phyloP scores from a whole-genome alignment of 1,140 invertebrate species.

The Meloidogyne chitwoodi region DNA sequence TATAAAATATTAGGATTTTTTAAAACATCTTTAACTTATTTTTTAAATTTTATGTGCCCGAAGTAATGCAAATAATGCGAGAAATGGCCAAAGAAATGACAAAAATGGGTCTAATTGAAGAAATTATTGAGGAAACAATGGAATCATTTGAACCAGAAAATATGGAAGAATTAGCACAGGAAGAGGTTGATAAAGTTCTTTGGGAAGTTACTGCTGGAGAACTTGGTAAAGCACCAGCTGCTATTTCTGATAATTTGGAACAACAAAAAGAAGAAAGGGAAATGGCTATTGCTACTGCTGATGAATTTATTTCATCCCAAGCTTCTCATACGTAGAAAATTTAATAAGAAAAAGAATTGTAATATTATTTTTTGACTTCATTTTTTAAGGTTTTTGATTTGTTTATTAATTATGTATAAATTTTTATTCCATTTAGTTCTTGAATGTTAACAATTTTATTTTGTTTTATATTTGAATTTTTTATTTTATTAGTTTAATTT shows the following conservation, averaged over 20 bases:
- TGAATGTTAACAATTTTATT: not conserved
- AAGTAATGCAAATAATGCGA: conserved; percentile 90
- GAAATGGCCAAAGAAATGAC: conserved; percentile 98
- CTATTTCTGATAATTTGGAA: conserved; percentile 23
- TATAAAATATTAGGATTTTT: not conserved
- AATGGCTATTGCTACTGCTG: conserved; percentile 30
- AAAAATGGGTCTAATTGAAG: conserved; percentile 86
- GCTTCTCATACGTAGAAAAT: not conserved
- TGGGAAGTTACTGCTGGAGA: conserved; percentile 86
- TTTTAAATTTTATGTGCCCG: conserved; percentile 72
- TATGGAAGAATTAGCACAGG: conserved; percentile 84
- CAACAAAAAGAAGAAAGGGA: conserved; percentile 9
- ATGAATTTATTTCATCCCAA: conserved; percentile 37
- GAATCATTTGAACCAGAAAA: conserved; percentile 81
- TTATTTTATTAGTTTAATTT: not conserved
- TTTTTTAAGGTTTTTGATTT: not conserved
- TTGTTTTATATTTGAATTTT: not conserved
- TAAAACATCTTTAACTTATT: conserved; percentile 65
- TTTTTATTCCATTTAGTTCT: not conserved
- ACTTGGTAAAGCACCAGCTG: conserved; percentile 54
- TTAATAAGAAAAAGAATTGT: not conserved
- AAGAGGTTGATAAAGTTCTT: conserved; percentile 89
- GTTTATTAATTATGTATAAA: not conserved
- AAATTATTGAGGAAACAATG: conserved; percentile 97
- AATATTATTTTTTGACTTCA: conserved; percentile 18